Base-by-base conservation (phyloP, 2,113 vertebrate species). In the Trochalopteron elliotii region DNA sequence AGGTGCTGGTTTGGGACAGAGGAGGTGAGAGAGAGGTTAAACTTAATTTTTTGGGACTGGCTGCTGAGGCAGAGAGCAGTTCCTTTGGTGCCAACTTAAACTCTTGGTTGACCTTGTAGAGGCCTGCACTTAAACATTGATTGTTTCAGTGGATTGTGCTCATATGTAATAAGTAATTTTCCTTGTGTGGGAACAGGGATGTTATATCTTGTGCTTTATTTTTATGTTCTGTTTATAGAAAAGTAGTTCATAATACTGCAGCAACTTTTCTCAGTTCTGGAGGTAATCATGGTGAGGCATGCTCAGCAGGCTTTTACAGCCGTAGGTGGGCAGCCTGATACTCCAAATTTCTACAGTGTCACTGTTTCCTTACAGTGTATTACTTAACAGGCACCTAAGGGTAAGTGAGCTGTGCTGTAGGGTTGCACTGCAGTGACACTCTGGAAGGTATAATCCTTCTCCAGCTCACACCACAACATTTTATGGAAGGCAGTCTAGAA, bases 271-370 rank as follows among this genome's bases (percentile, higher is more conserved):
- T 71, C 6, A 31, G 6, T 55, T 81, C 31, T 59, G 19, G 21
- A 42, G 50, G 81, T 70, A 82, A 40, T 69, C 3, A 4, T 0
- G 0, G 5, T 35, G 31, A 45, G 33, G 45, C 55, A 44, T 0
- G 0, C 37, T 84, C 39, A 50, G 39, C 30, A 44, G n/a, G 17
- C 22, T 87, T 83, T 49, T 47, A 6, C 9, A n/a, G 40, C 21
- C 6, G 4, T 40, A 49, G 37, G 13, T 45, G 22, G 27, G 39
- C 42, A 75, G n/a, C 72, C 40, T 30, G 44, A 16, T 69, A 12
- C 5, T 25, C 10, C 3, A 5, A 22, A 57, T 61, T 70, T 50
- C 56, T 89, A 50, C 17, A 42, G 0, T 25, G 42, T 53, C 42
- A 5, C 12, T 65, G 1, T 94, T 80, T 69, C 40, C n/a, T 89